Base-by-base conservation (phyloP, 2,113 vertebrate genomes). In the Falcunculus frontatus region DNA sequence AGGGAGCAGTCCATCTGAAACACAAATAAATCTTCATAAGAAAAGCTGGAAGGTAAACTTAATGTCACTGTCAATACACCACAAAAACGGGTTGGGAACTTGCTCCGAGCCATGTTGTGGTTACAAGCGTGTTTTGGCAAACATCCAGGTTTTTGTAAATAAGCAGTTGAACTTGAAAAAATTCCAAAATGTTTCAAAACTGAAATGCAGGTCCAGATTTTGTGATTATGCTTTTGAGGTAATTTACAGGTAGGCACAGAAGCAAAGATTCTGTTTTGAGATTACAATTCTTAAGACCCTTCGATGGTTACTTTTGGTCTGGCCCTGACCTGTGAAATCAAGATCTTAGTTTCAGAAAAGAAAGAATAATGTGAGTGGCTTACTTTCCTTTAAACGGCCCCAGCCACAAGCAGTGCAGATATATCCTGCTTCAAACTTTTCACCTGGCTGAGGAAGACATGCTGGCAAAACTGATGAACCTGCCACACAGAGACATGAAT, bases 361-460 rank as follows among this genome's bases (percentile, higher is more conserved):
- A 47, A 47, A 33, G 13, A 44, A 29, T 7, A 72, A 50, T 13
- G 25, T 1, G 4, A 63, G 56, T 29, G 12, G 11, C 98, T 98
- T 97, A 99, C 98, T 97, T 97, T 99, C 99, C 88, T 90, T 95
- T 29, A 98, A 95, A 68, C 93, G 94, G 16, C 99, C 99, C 99
- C 99, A 99, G 57, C 99, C 99, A 87, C 96, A 97, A 29, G 98
- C 96, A 91, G 97, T 96, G 84, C 99, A 99, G 33, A 97, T 82
- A 87, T 96, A 97, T 87, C 97, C 98, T 50, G 98, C 95, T 52
- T 94, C 91, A 87, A 98, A 98, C 20, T 10, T 95, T 70, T 99
- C 98, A 67, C 94, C 95, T 30, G 97, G 97, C 39, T 98, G 87
- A 76, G 99, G 99, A 87, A 99, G 98, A 93, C 99, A 99, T 16